Base-by-base conservation (phyloP, 1,140 invertebrate species). In the Semibalanus balanoides region DNA sequence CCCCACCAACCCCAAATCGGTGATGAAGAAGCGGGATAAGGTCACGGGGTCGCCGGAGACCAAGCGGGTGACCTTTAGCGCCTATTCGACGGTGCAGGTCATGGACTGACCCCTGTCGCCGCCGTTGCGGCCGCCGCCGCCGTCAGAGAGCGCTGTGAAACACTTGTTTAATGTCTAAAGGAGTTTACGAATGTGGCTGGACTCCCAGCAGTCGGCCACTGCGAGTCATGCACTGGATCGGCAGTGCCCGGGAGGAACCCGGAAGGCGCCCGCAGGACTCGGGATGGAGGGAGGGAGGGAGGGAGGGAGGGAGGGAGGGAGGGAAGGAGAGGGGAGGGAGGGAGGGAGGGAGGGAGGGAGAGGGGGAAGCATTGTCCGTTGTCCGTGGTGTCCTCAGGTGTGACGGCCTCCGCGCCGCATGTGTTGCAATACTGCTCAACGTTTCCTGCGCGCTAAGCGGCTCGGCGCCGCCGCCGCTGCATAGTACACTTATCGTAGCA, bases 81-180 rank as follows among this genome's bases (percentile, higher is more conserved):
- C 79, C 30, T 79, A 79, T 30, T 78, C 79, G 27, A 80, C 79
- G 5, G 79, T 80, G 40, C 79, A 80, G 75, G 74, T 80, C 35
- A 78, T 80, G 79, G 77, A 80, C 28, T 76, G 51, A 64, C 51
- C 51, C 51, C 35, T 22, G 74, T 31, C 35, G 11, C 29, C 0
- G 74, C 27, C 30, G 70, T 3, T 30, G 17, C 22, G 22, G 5
- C 64, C 17, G 22, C 25, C 19, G 29, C 0, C 17, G 30, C 51
- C 64, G n/a, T 25, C 77, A 31, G 70, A 14, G 51, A 64, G 51
- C 22, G 51, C 51, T 64, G 51, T 64, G 51, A 64, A 64, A 64
- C 51, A 64, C 51, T 64, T 64, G 51, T 64, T 64, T 64, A 64
- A 64, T 22, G 11, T 14, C 22, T 25, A 64, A 19, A 64, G 22